Evolutionary conservation across 2,797 vertebrate genomes (phyloP), one percentile per base, ranked within the genome.

Genomic region (Melanotaenia parkinsoni): DNA sequence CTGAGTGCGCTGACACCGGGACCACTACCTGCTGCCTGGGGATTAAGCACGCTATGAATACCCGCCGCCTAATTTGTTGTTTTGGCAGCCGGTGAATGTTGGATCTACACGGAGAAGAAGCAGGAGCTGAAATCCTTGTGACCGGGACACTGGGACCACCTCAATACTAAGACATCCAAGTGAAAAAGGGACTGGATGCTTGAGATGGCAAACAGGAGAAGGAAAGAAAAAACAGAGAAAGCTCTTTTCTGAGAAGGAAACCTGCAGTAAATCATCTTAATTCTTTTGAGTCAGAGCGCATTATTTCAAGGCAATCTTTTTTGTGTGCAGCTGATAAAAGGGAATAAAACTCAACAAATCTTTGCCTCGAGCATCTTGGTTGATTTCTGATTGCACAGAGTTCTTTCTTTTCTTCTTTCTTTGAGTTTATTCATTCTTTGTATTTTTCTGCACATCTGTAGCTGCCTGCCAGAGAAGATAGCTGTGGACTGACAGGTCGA

Each of bases 11-110:
- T 91, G 90, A 93, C 90, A 90, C 85, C 14, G 79, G 85, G 90
- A 92, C 87, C 85, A 61, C 85, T 91, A 92, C 92, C 92, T 92
- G 92, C 90, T 91, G 91, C 89, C 90, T 73, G 75, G 87, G 91
- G 90, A 88, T 90, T 91, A 88, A 83, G 74, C 70, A 50, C 78
- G 80, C 86, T 72, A 76, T 81, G 88, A 90, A 89, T 80, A 88
- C 83, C 70, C 65, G 40, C 60, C 85, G 88, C 61, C 73, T 85
- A 68, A 85, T 91, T 84, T 89, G 77, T 86, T 88, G 86, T 88
- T 91, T 91, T 89, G 84, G 82, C 85, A 85, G 88, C 79, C 70
- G 33, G 67, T 86, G 86, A 91, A 79, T 65, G 79, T 72, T 75
- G 70, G 80, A 72, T 77, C 56, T 58, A 59, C 57, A 71, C 63